Evolutionary conservation across 1,140 invertebrate genomes (phyloP), one percentile per base, ranked within the genome.

Genomic region (Caerostris extrusa): DNA sequence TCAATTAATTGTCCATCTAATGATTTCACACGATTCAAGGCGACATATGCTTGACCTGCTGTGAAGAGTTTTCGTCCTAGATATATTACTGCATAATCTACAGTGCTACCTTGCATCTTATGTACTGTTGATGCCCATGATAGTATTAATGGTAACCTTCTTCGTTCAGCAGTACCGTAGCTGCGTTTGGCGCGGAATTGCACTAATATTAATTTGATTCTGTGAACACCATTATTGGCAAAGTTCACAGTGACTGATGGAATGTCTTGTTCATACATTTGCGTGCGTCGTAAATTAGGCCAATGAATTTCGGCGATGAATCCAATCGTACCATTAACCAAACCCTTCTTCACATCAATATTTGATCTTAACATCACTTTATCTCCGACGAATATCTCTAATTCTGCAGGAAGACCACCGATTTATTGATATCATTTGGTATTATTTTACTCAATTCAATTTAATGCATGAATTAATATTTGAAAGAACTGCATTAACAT

Each of bases 311-410:
- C 88, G 7, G 87, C 95, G 53, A 95, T 95, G 53, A 90, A 34
- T 69, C 95, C 95, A 53, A 96, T 95, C 10, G 90, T 92, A 77
- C 96, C 95, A 95, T 96, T 96, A 67, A 96, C 95, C 53, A 96
- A 94, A 83, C 95, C 95, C 94, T 95, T 95, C 8, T 93, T 71
- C 10, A 96, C 95, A 91, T 96, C 34, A 34, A 96, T 95, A 91
- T 96, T 96, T 12, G 91, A 95, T 82, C 95, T 57, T 85, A 96
- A 94, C 95, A 96, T 96, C 17, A 96, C 95, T 55, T 60, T 82
- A 61, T 3, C 83, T 69, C 60, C 58, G n/a, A 88, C 53, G 34
- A 88, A 95, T 56, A 94, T 87, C 58, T 93, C 83, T 90, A 95
- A 86, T 82, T 82, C 55, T 69, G 55, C 69, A 82, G 88, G 95